Base-by-base conservation (phyloP, 2,888 invertebrate genomes). In the Blastobasis adustella region DNA sequence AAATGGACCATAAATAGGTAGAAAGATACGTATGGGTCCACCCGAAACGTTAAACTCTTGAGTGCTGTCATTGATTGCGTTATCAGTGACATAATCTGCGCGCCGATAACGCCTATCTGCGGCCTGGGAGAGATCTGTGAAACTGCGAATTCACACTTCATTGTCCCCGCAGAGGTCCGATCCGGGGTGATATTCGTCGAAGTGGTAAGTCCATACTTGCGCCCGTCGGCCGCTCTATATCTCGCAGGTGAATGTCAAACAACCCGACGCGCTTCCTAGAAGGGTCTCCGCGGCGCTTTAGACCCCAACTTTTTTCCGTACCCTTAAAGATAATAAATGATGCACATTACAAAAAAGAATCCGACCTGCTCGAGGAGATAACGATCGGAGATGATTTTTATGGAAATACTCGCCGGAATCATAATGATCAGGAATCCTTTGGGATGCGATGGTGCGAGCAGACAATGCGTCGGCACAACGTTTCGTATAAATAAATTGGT, bases 241-340 rank as follows among this genome's bases (percentile, higher is more conserved):
- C 82, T 85, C 79, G 79, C 83, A 79, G 77, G 73, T 75, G 78
- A 79, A 79, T 87, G 87, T 86, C 88, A 88, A 85, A 87, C 82
- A 80, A 81, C 85, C 79, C 79, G 72, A 68, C 65, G 66, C 74
- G 73, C 73, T 88, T 88, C 88, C 81, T 79, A 80, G 88, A 88
- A 88, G 75, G 86, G 80, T 69, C 78, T 70, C 72, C 68, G 87
- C 87, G 86, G 86, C 85, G 83, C 87, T 85, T 85, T 85, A 76
- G 81, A 74, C 77, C 82, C 76, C 70, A 66, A 58, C 57, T 69
- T 84, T 85, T 86, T 85, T 87, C 23, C 86, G 80, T 84, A 71
- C 75, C 73, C 72, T 76, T 77, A 80, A 80, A 85, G 81, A 87
- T 87, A 88, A 87, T 87, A 87, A 88, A 88, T 86, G 86, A 87